Evolutionary conservation across 2,888 invertebrate species (phyloP).

Genomic region (Lathronympha strigana): DNA sequence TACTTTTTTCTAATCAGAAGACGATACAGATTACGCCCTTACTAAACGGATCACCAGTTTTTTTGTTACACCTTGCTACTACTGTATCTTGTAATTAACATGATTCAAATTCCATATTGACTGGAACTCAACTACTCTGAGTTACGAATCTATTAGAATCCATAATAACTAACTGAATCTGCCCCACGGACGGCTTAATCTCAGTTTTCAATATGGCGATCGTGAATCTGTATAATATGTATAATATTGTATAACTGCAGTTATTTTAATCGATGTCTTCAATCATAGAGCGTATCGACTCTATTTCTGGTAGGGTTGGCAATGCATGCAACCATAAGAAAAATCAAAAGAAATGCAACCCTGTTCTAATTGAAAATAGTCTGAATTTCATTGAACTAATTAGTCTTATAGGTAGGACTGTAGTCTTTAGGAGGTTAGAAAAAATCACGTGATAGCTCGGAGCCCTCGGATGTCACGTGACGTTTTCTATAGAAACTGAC

Average conservation of each 20-base stretch:
- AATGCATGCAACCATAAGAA: neutral
- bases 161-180: constrained; percentile 3
- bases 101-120: neutral
- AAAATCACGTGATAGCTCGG: no score
- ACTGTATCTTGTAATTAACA: neutral
- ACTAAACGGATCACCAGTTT: no score
- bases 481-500: no score
- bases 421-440: no score
- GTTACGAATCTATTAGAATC: neutral
- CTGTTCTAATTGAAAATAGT: no score
- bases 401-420: no score
- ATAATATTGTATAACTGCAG: constrained; percentile 35
- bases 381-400: no score
- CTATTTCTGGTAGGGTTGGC: constrained; percentile 29
- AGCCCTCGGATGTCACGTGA: no score
- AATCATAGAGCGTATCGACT: constrained; percentile 37
- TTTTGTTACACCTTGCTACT: no score
- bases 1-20: no score
- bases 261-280: constrained; percentile 38
- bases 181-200: constrained; percentile 20
- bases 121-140: neutral
- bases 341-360: no score
- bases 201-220: constrained; percentile 36
- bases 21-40: no score
- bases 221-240: constrained; percentile 30